phyloP scores from a whole-genome alignment of 2,888 invertebrate species.

The Rhogogaster chlorosoma region DNA sequence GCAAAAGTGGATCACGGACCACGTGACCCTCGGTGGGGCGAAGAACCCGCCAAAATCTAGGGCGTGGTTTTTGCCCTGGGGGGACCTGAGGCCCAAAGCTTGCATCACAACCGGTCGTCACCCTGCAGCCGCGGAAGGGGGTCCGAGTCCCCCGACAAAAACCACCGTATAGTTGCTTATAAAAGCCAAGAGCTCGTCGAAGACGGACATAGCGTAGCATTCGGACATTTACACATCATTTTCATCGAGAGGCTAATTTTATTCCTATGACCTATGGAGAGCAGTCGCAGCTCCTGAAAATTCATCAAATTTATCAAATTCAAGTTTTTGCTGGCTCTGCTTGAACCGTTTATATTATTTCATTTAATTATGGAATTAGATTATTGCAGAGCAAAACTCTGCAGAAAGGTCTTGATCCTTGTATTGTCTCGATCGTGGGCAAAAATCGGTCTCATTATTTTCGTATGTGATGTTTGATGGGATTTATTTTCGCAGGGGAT shows the following conservation, averaged over 20 bases:
- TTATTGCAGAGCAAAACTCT: background rate
- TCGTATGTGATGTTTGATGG: background rate
- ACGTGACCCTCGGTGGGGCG: slow-evolving; percentile 37
- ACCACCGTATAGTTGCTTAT: background rate
- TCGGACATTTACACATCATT: background rate
- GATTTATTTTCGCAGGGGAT: background rate
- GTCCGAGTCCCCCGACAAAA: background rate
- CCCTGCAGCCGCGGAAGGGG: background rate
- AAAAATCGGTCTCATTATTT: background rate
- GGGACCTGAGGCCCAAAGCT: slow-evolving; percentile 6
- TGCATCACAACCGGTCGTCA: slow-evolving; percentile 4
- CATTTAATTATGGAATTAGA: background rate
- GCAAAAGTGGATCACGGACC: slow-evolving; percentile 46
- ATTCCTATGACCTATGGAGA: background rate
- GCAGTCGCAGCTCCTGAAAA: background rate
- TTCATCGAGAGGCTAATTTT: background rate
- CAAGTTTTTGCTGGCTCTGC: background rate
- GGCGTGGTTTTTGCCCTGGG: slow-evolving; percentile 43
- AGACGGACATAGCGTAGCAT: background rate
- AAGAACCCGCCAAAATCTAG: slow-evolving; percentile 49
- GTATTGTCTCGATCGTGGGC: background rate
- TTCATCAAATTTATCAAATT: background rate
- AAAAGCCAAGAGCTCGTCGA: slow-evolving; percentile 4
- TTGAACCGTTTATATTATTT: background rate
- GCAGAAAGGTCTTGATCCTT: background rate